Conservation (phyloP, 2,113 vertebrate species). For the Rhea pennata region DNA sequence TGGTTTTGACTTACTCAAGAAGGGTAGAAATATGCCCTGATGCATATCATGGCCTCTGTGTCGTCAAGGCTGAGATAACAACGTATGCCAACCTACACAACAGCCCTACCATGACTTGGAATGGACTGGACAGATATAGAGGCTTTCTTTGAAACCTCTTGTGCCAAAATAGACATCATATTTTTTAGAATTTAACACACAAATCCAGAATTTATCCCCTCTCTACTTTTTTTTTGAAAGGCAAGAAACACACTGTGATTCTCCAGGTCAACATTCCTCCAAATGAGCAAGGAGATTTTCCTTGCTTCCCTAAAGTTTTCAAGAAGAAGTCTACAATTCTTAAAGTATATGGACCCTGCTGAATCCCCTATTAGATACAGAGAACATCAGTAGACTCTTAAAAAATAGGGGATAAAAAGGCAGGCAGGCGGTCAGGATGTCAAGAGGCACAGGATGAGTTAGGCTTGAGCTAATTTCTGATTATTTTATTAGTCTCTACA, state of each 20-base stretch:
- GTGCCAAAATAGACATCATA: not conserved
- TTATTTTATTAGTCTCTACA: not conserved
- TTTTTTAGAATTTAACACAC: not conserved
- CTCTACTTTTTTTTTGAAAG: not conserved
- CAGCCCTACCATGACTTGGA: not conserved
- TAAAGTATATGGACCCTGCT: not conserved
- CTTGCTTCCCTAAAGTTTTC: not conserved
- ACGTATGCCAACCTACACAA: fast-evolving
- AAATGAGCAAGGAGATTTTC: not conserved
- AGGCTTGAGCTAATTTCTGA: not conserved
- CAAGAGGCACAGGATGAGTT: not conserved
- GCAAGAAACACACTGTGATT: not conserved
- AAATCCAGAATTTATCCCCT: not conserved
- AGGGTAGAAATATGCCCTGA: not conserved
- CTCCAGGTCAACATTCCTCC: not conserved
- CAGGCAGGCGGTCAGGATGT: not conserved
- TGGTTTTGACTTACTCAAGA: not conserved
- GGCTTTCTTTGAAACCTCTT: not conserved
- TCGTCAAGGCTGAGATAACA: not conserved
- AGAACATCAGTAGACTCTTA: not conserved
- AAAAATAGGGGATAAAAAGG: not conserved
- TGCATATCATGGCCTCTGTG: not conserved
- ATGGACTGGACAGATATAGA: not conserved
- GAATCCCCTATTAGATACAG: not conserved
- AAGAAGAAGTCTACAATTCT: not conserved